Base-by-base conservation (phyloP, 1,140 invertebrate genomes). In the Scylla paramamosain region DNA sequence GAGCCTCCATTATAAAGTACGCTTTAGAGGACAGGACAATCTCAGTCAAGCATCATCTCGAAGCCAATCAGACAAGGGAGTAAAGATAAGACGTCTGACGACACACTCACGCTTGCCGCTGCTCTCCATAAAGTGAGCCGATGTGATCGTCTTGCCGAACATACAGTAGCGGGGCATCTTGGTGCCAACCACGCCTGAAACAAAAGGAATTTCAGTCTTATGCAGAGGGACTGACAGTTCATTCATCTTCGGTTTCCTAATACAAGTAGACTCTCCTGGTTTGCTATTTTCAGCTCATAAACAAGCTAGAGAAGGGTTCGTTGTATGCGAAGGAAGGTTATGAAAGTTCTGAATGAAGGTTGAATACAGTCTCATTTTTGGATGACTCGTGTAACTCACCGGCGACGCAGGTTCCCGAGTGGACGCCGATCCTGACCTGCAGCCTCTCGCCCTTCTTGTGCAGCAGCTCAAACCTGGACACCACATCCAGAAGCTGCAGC, bases 401-500 rank as follows among this genome's bases (percentile, higher is more conserved):
- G 39, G 95, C 93, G 29, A 96, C 95, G 32, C 95, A 96, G 14
- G 95, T 92, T 12, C 98, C 98, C 8, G 97, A 97, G 96, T 98
- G 97, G n/a, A 98, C 96, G 0, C 98, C 98, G 28, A 98, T 97
- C 10, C 98, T 96, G 52, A 98, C 97, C 91, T 97, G 96, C 6
- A 98, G 96, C 14, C 97, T 96, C 95, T 97, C 97, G 0, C 97
- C 96, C 4, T 97, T 97, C 93, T 97, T 96, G 96, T 98, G 97
- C 4, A 97, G 97, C 28, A 98, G 97, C n/a, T 96, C 96, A 52
- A 97, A 98, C 0, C 96, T 97, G 48, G 97, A 95, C 39, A 97
- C 96, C 6, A 97, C 97, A 7, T 97, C 96, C 94, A 98, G 96
- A 4, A 98, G 96, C 4, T 97, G 97, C 4, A 99, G 97, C 0